A percentile compares a stretch with the other conserved stretches of the same genome.
phyloP scores from a whole-genome alignment of 1,140 invertebrate genomes.

The Ceratitis capitata region DNA sequence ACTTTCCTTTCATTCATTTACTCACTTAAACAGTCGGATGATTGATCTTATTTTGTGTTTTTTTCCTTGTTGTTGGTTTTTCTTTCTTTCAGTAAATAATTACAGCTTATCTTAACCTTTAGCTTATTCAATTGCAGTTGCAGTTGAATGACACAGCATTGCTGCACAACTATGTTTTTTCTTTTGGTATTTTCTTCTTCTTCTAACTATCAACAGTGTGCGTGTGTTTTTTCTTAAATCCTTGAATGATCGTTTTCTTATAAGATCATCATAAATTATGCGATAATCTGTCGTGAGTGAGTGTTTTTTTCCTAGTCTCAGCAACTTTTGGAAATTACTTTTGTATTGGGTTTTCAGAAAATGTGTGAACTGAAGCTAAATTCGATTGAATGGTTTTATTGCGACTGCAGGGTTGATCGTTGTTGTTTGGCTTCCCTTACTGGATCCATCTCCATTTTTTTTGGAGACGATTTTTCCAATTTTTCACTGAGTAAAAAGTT shows the following conservation, averaged over 20 bases:
- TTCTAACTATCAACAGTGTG: too few species aligned
- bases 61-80: neutral
- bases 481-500: too few species aligned
- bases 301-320: neutral
- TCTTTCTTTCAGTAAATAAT: too few species aligned
- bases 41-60: neutral
- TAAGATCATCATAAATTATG: slow-evolving; percentile 39
- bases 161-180: neutral
- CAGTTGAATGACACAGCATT: neutral
- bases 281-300: slow-evolving; percentile 38
- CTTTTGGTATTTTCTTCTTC: neutral
- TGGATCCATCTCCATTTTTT: too few species aligned
- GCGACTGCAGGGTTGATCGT: too few species aligned
- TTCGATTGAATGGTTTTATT: too few species aligned
- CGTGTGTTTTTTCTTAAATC: neutral
- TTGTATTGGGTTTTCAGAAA: neutral
- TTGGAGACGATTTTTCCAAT: too few species aligned
- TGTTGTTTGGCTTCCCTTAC: too few species aligned
- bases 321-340: neutral
- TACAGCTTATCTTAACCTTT: neutral
- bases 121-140: neutral
- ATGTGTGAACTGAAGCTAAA: slow-evolving; percentile 17
- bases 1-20: neutral
- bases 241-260: slow-evolving; percentile 1
- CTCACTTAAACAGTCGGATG: neutral